Evolutionary conservation across 2,888 invertebrate species (phyloP), one percentile per base, ranked within the genome.

Genomic region (Agonopterix arenella): DNA sequence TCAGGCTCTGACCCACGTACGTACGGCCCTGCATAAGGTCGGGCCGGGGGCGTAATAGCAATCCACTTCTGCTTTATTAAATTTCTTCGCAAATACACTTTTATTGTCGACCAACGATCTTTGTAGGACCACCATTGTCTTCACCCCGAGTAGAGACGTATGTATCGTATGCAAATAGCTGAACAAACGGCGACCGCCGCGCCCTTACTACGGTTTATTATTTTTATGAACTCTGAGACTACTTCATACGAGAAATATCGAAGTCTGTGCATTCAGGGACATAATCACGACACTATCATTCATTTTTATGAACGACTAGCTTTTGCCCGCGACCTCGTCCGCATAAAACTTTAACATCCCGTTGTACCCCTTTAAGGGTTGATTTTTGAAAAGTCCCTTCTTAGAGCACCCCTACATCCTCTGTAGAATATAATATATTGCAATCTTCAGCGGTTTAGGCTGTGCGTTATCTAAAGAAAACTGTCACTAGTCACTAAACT

Each of bases 81-180:
- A 89, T 89, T 88, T 89, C 89, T 86, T 85, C 76, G 85, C 88
- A 88, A 89, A 88, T 82, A 88, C 80, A 82, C 77, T 86, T 88
- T 89, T 89, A 89, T 83, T 84, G 84, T 76, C 75, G 70, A 66
- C 76, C 80, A 69, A 72, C 77, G 81, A 82, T 83, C 84, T 82
- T 79, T 79, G 76, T 71, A 74, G 70, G 76, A 76, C 10, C 44
- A 44, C 16, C 37, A 45, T 48, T 78, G 80, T 80, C 79, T 77
- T 76, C 75, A 61, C 65, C 66, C 70, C 60, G 18, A 4, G 10
- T 9, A 13, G 43, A 64, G 52, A 52, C 70, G 77, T 75, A 80
- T 84, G 81, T 82, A 81, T 84, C 79, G 77, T 76, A 86, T 84
- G 88, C 84, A 86, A 88, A 88, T 84, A 86, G 72, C 74, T 64